phyloP scores from a whole-genome alignment of 2,888 invertebrate species.

The Napeogenes sylphis region DNA sequence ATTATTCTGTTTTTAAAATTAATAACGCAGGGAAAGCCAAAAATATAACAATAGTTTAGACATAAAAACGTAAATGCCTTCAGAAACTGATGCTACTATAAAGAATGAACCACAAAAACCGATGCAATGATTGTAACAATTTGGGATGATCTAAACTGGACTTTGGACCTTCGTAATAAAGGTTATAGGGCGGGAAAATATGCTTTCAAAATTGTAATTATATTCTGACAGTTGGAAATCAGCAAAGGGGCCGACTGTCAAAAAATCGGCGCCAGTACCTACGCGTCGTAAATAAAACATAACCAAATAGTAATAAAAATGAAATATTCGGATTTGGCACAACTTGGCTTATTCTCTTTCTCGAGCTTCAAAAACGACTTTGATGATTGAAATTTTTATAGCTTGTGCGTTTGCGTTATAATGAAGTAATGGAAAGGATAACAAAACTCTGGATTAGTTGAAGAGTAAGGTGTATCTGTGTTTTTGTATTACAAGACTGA shows the following conservation, averaged over 20 bases:
- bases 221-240: conserved; percentile 72
- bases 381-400: conserved; percentile 1
- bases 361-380: not conserved
- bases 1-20: not conserved
- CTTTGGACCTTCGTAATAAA: conserved; percentile 19
- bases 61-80: conserved; percentile 41
- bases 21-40: conserved; percentile 13
- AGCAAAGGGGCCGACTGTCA: conserved; percentile 74
- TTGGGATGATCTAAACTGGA: conserved; percentile 29
- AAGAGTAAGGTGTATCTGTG: not conserved
- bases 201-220: conserved; percentile 52
- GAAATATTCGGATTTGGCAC: conserved; percentile 37
- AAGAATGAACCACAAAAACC: conserved; percentile 65
- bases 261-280: conserved; percentile 68
- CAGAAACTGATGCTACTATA: conserved; percentile 58
- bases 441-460: not conserved
- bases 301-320: conserved; percentile 48
- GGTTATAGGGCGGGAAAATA: conserved; percentile 17
- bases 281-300: conserved; percentile 65
- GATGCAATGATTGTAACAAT: conserved; percentile 36
- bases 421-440: not conserved
- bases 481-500: too few relatives aligned
- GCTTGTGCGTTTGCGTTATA: not conserved
- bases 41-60: conserved; percentile 22
- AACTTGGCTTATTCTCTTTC: conserved; percentile 29